Base-by-base conservation (phyloP, 1,140 invertebrate species). In the Hydropsyche tenuis region DNA sequence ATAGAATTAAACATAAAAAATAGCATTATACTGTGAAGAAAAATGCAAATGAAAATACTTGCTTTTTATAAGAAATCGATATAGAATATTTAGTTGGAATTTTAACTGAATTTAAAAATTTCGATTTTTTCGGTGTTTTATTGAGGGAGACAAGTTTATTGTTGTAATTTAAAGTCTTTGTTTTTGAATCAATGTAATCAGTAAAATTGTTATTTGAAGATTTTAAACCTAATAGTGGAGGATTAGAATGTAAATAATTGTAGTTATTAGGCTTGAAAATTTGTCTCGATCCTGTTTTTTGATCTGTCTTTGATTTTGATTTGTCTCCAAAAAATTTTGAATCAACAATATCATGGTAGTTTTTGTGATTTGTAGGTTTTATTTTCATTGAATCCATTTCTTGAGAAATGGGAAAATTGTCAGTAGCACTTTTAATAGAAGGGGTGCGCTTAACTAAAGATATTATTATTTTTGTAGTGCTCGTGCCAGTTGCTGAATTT, bases 21-120 rank as follows among this genome's bases (percentile, higher is more conserved):
- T n/a, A n/a, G n/a, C n/a, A n/a, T n/a, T n/a, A n/a, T n/a, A n/a
- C n/a, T n/a, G n/a, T n/a, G n/a, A n/a, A n/a, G n/a, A n/a, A n/a
- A n/a, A n/a, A n/a, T n/a, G n/a, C n/a, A n/a, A n/a, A 16, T 20
- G 46, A 37, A 30, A 18, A 56, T 72, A 72, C 70, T 72, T 72
- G 70, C 70, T 72, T 72, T 72, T 72, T 72, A 23, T 72, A 72
- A 46, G 18, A 63, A 45, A 72, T 72, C 6, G 16, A 20, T 16
- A 72, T 27, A 63, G 70, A 72, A 43, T 6, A 43, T 69, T 25
- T 46, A 4, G 9, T 16, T 20, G 25, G 27, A 7, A 22, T 60
- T 60, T 60, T 25, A 12, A 12, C 14, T 48, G 11, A 48, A 48
- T 48, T 48, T 48, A 3, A 3, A 48, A 16, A 48, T 48, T 48